Conservation (phyloP, 2,113 vertebrate species). For the Mungos mungo region DNA sequence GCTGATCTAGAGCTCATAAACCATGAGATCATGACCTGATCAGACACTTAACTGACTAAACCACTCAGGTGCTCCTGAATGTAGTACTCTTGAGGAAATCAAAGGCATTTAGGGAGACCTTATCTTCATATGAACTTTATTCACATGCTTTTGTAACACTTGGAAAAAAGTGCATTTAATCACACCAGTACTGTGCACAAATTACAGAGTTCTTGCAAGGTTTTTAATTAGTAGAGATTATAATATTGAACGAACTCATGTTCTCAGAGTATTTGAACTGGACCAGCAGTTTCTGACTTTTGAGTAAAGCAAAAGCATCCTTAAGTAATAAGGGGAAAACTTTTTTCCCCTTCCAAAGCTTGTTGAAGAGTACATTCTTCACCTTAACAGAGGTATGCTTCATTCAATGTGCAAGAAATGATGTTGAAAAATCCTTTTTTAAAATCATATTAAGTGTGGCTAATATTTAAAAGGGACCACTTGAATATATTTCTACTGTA, state of each 20-base stretch:
- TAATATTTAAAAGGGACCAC: not conserved
- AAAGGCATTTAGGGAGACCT: constrained; percentile 24
- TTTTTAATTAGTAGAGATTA: not conserved
- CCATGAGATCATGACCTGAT: no score
- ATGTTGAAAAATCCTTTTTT: constrained; percentile 33
- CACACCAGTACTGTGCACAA: not conserved
- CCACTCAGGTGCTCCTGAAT: not conserved
- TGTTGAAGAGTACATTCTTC: constrained; percentile 34
- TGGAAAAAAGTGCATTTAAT: constrained; percentile 8
- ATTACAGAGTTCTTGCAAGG: constrained; percentile 10
- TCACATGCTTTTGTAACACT: not conserved
- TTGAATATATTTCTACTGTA: not conserved
- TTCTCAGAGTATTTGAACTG: constrained; percentile 36
- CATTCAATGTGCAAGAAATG: constrained; percentile 17
- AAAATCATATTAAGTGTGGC: not conserved
- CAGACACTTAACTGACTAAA: no score
- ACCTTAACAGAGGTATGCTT: not conserved
- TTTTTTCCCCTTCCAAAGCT: not conserved
- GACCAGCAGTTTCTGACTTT: not conserved
- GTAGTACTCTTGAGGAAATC: not conserved
- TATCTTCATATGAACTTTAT: constrained; percentile 19
- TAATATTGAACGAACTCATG: not conserved
- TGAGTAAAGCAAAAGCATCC: constrained; percentile 20
- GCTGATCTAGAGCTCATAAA: no score
- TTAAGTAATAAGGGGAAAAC: not conserved